Base-by-base conservation (phyloP, 2,113 vertebrate species). In the human (Homo sapiens) region DNA sequence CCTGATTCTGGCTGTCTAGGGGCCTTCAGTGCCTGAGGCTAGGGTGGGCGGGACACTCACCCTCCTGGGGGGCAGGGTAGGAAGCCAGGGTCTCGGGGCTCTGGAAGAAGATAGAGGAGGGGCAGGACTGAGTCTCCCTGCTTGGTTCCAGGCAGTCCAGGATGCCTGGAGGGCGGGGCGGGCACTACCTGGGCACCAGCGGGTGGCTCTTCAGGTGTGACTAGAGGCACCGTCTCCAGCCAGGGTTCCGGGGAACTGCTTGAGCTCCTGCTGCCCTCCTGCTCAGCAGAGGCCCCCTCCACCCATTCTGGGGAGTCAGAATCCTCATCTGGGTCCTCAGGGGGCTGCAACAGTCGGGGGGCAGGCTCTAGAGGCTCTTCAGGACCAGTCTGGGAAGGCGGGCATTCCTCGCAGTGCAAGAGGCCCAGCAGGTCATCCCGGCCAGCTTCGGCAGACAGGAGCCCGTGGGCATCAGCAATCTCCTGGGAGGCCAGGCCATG, bases 391-490 rank as follows among this genome's bases (percentile, higher is more conserved):
- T 97, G 96, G 0, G 84, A 89, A 68, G 96, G 18, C 0, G 97
- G 95, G 22, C 86, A 94, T 16, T 98, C 98, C 45, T 99, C 99
- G 0, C 96, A 98, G 93, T 98, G 98, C 96, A 99, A 98, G 61
- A 99, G 98, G 43, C 98, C 99, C 61, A 99, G 97, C 93, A 99
- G 82, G 93, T 99, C 99, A 48, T 98, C 99, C 3, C 99, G 98
- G 89, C 99, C 98, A 0, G 98, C 98, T 79, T 99, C 99, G 0
- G 99, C 98, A 0, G 99, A 99, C 43, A 99, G 98, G 76, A 99
- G 98, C 2, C 99, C 99, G 0, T 98, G 99, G 72, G 98, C 98
- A 18, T 98, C 98, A 0, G 79, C 16, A 0, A 45, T 17, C 7
- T 97, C 96, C 18, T 2, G 84, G 0, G 79, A 30, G 0, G 92